A percentile compares a stretch with the other conserved stretches of the same genome.
phyloP scores from a whole-genome alignment of 2,888 invertebrate species.

The Lysandra bellargus region DNA sequence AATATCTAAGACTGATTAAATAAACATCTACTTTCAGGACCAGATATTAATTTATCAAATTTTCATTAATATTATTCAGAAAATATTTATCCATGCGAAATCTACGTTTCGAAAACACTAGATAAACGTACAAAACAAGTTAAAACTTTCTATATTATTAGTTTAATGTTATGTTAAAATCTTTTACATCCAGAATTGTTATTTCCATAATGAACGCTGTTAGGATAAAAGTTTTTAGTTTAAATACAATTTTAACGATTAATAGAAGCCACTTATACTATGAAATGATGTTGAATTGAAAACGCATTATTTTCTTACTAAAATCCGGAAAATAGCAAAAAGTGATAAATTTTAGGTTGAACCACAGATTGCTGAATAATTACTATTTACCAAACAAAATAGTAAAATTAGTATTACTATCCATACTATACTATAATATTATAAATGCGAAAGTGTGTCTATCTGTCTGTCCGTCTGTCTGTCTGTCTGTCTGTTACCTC shows the following conservation, averaged over 20 bases:
- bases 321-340: not conserved
- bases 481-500: no score
- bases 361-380: no score
- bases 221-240: not conserved
- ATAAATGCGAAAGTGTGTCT: no score
- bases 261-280: not conserved
- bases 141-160: slow-evolving; percentile 1
- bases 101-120: not conserved
- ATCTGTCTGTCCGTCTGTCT: no score
- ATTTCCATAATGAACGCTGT: not conserved
- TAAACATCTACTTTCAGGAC: not conserved
- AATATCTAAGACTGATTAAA: not conserved
- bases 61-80: not conserved
- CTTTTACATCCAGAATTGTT: not conserved
- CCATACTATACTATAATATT: no score
- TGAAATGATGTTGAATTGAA: not conserved
- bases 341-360: no score
- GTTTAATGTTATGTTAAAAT: slow-evolving; percentile 18
- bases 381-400: no score
- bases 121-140: not conserved
- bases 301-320: not conserved
- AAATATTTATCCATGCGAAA: not conserved
- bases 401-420: no score
- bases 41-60: not conserved
- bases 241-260: not conserved